A percentile compares a stretch with the other conserved stretches of the same genome.
phyloP scores from a whole-genome alignment of 2,113 vertebrate species.

The Xyliphius kryptos region DNA sequence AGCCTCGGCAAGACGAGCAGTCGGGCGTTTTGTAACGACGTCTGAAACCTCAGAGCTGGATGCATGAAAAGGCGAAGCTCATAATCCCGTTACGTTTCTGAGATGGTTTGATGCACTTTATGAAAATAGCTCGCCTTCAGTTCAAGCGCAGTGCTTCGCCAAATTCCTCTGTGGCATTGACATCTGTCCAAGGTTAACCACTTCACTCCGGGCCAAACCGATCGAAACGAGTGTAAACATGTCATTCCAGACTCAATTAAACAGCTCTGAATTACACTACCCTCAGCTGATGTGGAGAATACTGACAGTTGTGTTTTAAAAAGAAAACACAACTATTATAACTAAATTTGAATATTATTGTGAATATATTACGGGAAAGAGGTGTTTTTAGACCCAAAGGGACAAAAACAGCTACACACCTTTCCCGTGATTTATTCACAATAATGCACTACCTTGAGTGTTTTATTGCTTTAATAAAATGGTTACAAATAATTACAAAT shows the following conservation, averaged over 20 bases:
- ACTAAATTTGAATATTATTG: too few relatives aligned
- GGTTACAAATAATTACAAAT: too few relatives aligned
- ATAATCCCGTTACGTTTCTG: background rate
- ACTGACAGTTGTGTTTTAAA: too few relatives aligned
- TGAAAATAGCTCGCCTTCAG: background rate
- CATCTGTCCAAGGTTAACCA: slow-evolving; percentile 2
- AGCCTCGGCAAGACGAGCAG: background rate
- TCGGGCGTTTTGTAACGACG: slow-evolving; percentile 6
- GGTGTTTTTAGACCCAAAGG: too few relatives aligned
- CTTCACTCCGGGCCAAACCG: background rate
- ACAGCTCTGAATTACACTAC: background rate
- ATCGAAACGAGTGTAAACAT: background rate
- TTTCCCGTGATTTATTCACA: too few relatives aligned
- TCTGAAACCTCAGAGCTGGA: slow-evolving; percentile 8
- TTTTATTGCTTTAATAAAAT: too few relatives aligned
- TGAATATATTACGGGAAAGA: too few relatives aligned
- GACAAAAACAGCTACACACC: too few relatives aligned
- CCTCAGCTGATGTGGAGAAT: background rate
- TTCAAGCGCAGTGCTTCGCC: background rate
- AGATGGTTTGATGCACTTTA: background rate
- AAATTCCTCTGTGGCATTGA: background rate
- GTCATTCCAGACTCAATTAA: background rate
- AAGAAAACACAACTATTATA: too few relatives aligned
- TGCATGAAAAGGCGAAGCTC: background rate
- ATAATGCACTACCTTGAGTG: too few relatives aligned